These are phyloP conservation scores for Rhyacophila evoluta DNA, from an alignment of 2,888 invertebrate species.

Conservation along the genomic window DNA sequence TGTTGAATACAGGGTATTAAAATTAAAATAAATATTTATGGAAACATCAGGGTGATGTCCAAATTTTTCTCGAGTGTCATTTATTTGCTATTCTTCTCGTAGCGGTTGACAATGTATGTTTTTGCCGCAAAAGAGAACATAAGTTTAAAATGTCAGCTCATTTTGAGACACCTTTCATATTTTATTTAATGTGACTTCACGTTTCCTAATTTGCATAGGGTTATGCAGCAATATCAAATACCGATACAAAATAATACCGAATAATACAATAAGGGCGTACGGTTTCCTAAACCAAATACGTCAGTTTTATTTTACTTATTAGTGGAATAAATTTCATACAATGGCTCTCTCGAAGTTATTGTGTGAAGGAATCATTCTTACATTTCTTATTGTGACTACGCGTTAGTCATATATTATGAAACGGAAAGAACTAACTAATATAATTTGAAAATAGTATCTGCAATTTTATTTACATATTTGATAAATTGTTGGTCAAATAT, in stretches of 20 bases:
- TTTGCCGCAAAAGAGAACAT: too few relatives aligned
- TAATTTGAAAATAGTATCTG: not conserved
- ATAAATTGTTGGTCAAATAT: not conserved
- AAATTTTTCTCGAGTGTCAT: too few relatives aligned
- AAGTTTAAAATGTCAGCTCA: too few relatives aligned
- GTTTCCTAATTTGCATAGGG: not conserved
- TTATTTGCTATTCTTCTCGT: too few relatives aligned
- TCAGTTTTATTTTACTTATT: not conserved
- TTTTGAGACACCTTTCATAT: not conserved
- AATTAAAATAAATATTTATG: too few relatives aligned
- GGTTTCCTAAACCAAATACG: not conserved
- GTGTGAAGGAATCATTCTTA: slow-evolving; percentile 20
- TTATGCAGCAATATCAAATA: not conserved
- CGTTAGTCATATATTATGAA: not conserved
- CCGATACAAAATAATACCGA: not conserved
- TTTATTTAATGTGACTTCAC: not conserved
- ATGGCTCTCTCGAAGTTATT: slow-evolving; percentile 33
- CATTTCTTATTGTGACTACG: slow-evolving; percentile 12
- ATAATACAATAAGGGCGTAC: not conserved
- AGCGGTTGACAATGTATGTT: too few relatives aligned
- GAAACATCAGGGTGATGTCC: not conserved
- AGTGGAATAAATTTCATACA: slow-evolving; percentile 30
- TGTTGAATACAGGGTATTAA: too few relatives aligned
- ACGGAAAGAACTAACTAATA: not conserved
- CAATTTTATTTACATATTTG: not conserved